phyloP scores from a whole-genome alignment of 1,140 invertebrate species.

The Araneus ventricosus region DNA sequence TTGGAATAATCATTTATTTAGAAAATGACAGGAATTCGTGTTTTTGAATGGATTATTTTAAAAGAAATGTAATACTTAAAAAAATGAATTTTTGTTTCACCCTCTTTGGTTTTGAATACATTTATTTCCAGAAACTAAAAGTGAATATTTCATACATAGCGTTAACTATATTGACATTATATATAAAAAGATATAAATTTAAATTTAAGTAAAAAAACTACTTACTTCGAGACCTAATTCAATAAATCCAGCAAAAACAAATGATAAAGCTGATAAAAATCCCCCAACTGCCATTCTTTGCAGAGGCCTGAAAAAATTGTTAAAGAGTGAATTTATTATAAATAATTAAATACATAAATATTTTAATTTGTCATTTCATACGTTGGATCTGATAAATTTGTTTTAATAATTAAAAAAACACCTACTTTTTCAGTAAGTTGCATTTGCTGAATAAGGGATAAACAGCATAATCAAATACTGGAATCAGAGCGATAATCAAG shows the following conservation, averaged over 20 bases:
- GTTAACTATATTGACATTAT: too few relatives aligned
- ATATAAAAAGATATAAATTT: too few relatives aligned
- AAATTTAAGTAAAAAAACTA: too few relatives aligned
- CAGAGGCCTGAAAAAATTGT: conserved; percentile 82
- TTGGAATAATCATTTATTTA: not conserved
- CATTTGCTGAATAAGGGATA: conserved; percentile 83
- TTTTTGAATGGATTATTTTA: not conserved
- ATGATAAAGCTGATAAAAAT: conserved; percentile 89
- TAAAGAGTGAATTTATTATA: not conserved
- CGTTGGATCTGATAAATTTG: not conserved
- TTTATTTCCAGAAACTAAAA: too few relatives aligned
- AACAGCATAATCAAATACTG: conserved; percentile 88
- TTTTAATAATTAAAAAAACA: not conserved
- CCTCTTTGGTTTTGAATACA: too few relatives aligned
- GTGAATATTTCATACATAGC: too few relatives aligned
- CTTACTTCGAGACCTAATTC: conserved; percentile 88
- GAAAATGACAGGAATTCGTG: not conserved
- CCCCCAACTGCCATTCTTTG: conserved; percentile 91
- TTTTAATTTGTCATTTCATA: not conserved
- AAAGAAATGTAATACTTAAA: not conserved
- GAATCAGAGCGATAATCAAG: conserved; percentile 91
- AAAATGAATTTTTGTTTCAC: too few relatives aligned
- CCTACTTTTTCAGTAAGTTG: conserved; percentile 81
- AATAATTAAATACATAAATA: not conserved
- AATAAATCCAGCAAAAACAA: conserved; percentile 92